phyloP scores from a whole-genome alignment of 2,113 vertebrate species.

The Salvelinus fontinalis region DNA sequence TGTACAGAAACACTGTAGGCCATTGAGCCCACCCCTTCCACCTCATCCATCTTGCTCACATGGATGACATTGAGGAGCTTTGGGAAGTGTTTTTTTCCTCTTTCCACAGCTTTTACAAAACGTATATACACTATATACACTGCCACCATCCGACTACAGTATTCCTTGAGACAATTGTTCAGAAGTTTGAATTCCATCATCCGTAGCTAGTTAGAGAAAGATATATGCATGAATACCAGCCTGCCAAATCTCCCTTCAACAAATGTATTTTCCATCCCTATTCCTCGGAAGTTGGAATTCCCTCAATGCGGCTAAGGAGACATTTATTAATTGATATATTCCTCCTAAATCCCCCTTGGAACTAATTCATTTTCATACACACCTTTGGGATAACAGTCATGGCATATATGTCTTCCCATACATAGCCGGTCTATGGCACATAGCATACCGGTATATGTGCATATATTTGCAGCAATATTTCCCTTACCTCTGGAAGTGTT shows the following conservation, averaged over 20 bases:
- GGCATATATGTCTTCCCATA: background rate
- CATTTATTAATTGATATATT: conserved; percentile 5
- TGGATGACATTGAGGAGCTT: too few species aligned
- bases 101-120: too few species aligned
- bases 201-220: background rate
- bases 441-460: background rate
- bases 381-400: conserved; percentile 4
- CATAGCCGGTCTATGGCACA: background rate
- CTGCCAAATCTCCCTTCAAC: too few species aligned
- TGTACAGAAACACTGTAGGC: background rate
- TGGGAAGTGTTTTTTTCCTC: too few species aligned
- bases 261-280: too few species aligned
- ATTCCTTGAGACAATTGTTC: conserved; percentile 5
- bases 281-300: too few species aligned
- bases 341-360: conserved; percentile 13
- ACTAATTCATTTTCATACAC: conserved; percentile 1
- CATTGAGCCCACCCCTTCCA: background rate
- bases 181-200: background rate
- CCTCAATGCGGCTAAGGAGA: background rate
- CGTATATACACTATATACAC: too few species aligned
- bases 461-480: background rate
- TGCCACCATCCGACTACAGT: background rate
- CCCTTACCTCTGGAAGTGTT: conserved; percentile 69
- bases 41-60: background rate
- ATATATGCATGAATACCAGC: too few species aligned